Base-by-base conservation (phyloP, 2,113 vertebrate genomes). In the Poeciliopsis turrubarensis region DNA sequence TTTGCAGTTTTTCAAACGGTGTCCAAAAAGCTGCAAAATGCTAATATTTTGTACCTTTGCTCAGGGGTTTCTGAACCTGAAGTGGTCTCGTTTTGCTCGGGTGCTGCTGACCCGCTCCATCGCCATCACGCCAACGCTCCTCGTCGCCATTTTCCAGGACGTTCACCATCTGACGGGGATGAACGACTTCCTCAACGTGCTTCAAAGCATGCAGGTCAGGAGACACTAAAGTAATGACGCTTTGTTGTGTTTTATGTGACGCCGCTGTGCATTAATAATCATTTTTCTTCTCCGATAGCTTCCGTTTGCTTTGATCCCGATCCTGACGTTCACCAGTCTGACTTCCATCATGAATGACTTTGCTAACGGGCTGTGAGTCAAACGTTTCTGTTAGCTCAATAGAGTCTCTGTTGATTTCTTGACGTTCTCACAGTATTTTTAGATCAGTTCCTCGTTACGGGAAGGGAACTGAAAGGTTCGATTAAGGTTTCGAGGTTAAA, bases 141-240 rank as follows among this genome's bases (percentile, higher is more conserved):
- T 98, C 25, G 97, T 99, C 0, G 95, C 97, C 60, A 93, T 98
- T 87, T 99, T 99, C 60, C 96, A 99, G 93, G 96, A 99, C 0
- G 96, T 98, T 0, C 89, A 96, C 22, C 96, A 92, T 90, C 86
- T 98, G 22, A 99, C 97, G 75, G 97, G 96, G 41, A 98, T 98
- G 97, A 97, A 98, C 26, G 96, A 98, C 90, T 99, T 99, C 92
- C 92, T 99, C 82, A 98, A 97, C 0, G 96, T 97, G 10, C 94
- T 98, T 3, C 96, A 96, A 91, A 98, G 96, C 91, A 94, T 97
- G 68, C 92, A 92, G 91, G 92, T 93, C 37, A 75, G 83, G 5
- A 29, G 0, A 0, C 68, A 6, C 47, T 57, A 10, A 57, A 47
- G 44, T 1, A 44, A 2, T 7, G 7, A 60, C 19, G 22, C 0